These are phyloP conservation scores for Sarotherodon lohbergeri DNA, from an alignment of 2,113 vertebrate genomes.

Conservation along the genomic window DNA sequence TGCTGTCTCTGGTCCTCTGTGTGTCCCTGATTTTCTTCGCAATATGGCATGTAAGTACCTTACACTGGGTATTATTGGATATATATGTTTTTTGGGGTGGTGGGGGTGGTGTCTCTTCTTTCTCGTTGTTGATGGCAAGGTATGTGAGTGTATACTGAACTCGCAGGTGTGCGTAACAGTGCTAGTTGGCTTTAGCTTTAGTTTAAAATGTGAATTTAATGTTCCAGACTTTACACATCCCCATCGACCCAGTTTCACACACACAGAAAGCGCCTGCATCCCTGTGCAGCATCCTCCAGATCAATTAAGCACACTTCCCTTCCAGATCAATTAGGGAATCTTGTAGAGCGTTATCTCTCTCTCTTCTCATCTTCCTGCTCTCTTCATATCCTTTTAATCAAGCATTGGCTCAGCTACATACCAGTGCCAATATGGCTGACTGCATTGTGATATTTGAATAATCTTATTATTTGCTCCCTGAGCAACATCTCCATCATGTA, in stretches of 20 bases:
- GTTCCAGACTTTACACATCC: neutral
- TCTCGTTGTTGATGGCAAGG: neutral
- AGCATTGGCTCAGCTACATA: neutral
- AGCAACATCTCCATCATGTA: slow-evolving; percentile 43
- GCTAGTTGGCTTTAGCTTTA: neutral
- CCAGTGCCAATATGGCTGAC: slow-evolving; percentile 11
- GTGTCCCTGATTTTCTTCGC: slow-evolving; percentile 96
- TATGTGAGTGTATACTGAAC: neutral
- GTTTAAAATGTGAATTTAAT: neutral
- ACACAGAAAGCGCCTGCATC: neutral
- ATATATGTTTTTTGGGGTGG: fast-evolving
- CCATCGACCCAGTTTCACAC: slow-evolving; percentile 4
- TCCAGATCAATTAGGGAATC: slow-evolving; percentile 29
- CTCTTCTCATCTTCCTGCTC: neutral
- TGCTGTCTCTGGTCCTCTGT: slow-evolving; percentile 93
- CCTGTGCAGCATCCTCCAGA: neutral
- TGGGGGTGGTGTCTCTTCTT: neutral
- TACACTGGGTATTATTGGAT: neutral
- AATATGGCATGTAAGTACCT: slow-evolving; percentile 93
- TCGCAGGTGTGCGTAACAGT: neutral
- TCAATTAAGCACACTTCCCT: slow-evolving; percentile 28
- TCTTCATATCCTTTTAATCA: slow-evolving; percentile 25
- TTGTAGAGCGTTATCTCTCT: neutral
- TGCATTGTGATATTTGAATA: slow-evolving; percentile 50
- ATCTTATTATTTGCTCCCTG: slow-evolving; percentile 40